Percentiles rank a stretch among this genome's conserved stretches.
These are phyloP conservation scores for Monochamus alternatus DNA, from an alignment of 2,888 invertebrate species.

Conservation along the genomic window DNA sequence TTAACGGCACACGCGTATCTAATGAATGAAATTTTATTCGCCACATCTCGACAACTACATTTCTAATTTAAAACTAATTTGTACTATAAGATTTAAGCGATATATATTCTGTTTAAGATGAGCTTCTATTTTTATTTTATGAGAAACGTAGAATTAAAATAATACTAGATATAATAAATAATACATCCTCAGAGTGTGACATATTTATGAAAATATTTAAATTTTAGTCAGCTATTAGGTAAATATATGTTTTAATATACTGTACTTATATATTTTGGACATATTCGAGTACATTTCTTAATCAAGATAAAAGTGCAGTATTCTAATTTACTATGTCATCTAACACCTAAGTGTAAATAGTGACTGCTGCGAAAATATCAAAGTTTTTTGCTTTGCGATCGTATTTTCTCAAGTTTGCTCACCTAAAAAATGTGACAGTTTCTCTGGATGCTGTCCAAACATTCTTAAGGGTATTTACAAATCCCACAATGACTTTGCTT, in stretches of 20 bases:
- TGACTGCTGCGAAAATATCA: neutral
- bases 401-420: neutral
- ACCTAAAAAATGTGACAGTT: neutral
- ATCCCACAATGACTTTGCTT: conserved; percentile 6
- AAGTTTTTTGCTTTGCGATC: neutral
- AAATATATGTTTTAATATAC: too few relatives aligned
- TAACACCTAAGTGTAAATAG: too few relatives aligned
- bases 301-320: too few relatives aligned
- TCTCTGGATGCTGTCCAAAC: neutral
- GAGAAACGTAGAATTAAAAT: too few relatives aligned
- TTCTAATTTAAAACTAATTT: conserved; percentile 31
- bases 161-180: too few relatives aligned
- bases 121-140: neutral
- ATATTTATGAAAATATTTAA: too few relatives aligned
- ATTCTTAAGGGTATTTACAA: conserved; percentile 23
- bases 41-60: neutral
- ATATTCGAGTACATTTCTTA: too few relatives aligned
- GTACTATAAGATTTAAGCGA: neutral
- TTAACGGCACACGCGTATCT: conserved; percentile 13
- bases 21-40: conserved; percentile 43
- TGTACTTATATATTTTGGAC: too few relatives aligned
- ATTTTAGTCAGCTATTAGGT: too few relatives aligned
- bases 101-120: too few relatives aligned
- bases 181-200: too few relatives aligned
- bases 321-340: too few relatives aligned